A percentile compares a stretch with the other conserved stretches of the same genome.
phyloP scores from a whole-genome alignment of 2,113 vertebrate genomes.

The Scatophagus argus region DNA sequence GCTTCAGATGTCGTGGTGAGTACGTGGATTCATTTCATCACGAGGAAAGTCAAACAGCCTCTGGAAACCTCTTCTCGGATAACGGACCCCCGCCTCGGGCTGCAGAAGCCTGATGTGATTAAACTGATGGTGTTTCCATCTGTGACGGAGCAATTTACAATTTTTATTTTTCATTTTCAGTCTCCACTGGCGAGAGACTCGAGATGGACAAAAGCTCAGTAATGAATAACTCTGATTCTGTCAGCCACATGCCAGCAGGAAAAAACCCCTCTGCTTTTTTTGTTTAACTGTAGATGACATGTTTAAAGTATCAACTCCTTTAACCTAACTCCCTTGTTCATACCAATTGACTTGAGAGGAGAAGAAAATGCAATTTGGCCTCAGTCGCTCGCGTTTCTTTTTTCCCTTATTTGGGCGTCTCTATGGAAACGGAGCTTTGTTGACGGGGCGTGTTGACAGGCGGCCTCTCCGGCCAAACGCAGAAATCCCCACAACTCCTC shows the following conservation, averaged over 20 bases:
- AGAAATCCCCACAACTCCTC: slow-evolving; percentile 66
- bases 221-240: neutral
- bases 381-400: slow-evolving; percentile 14
- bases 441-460: slow-evolving; percentile 73
- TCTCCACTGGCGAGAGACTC: neutral
- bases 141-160: slow-evolving; percentile 34
- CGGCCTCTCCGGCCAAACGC: slow-evolving; percentile 56
- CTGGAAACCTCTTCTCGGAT: slow-evolving; percentile 21
- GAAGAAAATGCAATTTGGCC: slow-evolving; percentile 62
- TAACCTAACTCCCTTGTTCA: slow-evolving; percentile 56
- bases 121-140: slow-evolving; percentile 50
- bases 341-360: slow-evolving; percentile 45
- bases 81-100: no score
- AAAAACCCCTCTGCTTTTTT: neutral
- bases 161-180: slow-evolving; percentile 36
- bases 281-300: slow-evolving; percentile 38
- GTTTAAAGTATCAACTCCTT: slow-evolving; percentile 62
- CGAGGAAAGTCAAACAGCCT: slow-evolving; percentile 29
- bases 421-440: slow-evolving; percentile 68
- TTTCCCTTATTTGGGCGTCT: slow-evolving; percentile 58
- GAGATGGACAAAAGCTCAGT: slow-evolving; percentile 5
- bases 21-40: slow-evolving; percentile 38
- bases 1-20: neutral
- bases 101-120: slow-evolving; percentile 57
- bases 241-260: neutral